These are phyloP conservation scores for Trichopoda pennipes DNA, from an alignment of 2,888 invertebrate species.

Conservation along the genomic window DNA sequence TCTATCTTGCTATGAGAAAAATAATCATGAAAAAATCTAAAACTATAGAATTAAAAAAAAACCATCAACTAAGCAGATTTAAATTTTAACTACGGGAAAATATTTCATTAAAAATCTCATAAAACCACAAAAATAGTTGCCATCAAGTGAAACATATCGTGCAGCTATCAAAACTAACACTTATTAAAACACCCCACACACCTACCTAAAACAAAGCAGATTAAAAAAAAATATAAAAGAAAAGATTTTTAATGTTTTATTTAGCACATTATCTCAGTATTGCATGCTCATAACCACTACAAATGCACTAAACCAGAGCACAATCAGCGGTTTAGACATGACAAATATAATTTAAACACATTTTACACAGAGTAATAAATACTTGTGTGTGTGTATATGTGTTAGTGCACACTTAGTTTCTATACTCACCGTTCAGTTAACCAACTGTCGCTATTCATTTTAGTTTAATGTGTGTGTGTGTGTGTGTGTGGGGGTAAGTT, in stretches of 20 bases:
- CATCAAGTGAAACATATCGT: constrained; percentile 24
- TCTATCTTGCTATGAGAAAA: background rate
- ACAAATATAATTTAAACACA: constrained; percentile 11
- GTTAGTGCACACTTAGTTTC: background rate
- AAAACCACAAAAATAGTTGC: constrained; percentile 36
- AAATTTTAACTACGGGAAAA: constrained; percentile 32
- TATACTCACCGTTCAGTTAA: background rate
- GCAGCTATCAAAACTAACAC: constrained; percentile 27
- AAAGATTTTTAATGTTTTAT: constrained; percentile 24
- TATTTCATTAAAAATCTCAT: constrained; percentile 28
- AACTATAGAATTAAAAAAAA: background rate
- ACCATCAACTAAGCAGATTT: background rate
- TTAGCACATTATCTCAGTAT: constrained; percentile 31
- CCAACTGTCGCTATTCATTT: background rate
- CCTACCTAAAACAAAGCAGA: background rate
- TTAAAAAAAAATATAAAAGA: background rate
- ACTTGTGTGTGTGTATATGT: background rate
- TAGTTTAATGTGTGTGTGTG: background rate
- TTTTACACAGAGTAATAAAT: constrained; percentile 5
- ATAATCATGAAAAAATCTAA: background rate
- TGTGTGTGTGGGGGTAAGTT: too few species aligned
- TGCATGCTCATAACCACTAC: constrained; percentile 15
- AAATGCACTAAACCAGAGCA: constrained; percentile 5
- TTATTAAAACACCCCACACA: background rate
- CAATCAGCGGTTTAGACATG: background rate